Evolutionary conservation across 2,113 vertebrate species (phyloP).

Genomic region (Bubo bubo): DNA sequence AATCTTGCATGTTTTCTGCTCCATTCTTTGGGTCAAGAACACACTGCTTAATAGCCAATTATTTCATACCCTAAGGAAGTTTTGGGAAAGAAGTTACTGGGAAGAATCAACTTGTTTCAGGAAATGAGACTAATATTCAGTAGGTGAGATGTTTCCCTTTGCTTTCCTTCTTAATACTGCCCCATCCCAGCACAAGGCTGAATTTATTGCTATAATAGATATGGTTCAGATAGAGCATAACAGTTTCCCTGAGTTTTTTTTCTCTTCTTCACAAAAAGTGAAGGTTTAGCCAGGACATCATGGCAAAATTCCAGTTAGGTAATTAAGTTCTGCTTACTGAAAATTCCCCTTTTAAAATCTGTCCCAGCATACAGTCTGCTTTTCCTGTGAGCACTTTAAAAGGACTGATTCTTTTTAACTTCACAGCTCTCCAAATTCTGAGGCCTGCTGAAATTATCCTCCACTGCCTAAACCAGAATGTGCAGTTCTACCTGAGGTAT

Average conservation of each 20-base stretch:
- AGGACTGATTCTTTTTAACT: not conserved
- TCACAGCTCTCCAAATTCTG: not conserved
- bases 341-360: not conserved
- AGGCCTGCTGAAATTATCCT: not conserved
- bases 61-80: constrained; percentile 43
- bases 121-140: constrained; percentile 20
- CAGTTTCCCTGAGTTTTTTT: not conserved
- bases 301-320: not conserved
- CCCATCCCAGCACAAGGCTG: not conserved
- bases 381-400: not conserved
- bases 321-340: constrained; percentile 26
- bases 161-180: not conserved
- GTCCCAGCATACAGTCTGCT: not conserved
- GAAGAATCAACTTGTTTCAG: constrained; percentile 4
- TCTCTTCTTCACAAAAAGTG: not conserved
- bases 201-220: not conserved
- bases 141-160: constrained; percentile 31
- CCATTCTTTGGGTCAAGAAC: constrained; percentile 19
- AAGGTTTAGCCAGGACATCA: not conserved
- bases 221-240: not conserved
- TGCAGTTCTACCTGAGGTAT: not conserved
- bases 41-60: constrained; percentile 38
- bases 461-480: not conserved
- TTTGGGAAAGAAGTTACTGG: not conserved
- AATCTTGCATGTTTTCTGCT: not conserved